Evolutionary conservation across 1,140 invertebrate genomes (phyloP), one percentile per base, ranked within the genome.

Genomic region (Rhagoletis pomonella): DNA sequence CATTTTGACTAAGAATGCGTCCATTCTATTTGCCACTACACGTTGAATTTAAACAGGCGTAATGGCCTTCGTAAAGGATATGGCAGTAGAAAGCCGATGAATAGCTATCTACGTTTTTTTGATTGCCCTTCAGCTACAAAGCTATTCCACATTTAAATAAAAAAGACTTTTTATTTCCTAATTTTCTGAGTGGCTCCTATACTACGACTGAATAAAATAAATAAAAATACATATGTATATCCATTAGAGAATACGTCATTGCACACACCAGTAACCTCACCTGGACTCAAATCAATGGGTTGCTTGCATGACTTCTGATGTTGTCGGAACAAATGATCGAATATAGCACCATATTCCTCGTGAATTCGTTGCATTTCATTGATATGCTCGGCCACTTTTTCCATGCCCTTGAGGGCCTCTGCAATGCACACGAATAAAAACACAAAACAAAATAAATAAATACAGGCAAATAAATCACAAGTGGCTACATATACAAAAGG

Each of bases 361-460:
- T 99, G 98, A 91, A 99, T 99, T 94, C 98, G 96, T 95, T 99
- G 98, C 98, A 99, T 99, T 94, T 99, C 98, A 94, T 99, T 99
- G 90, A 99, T 99, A 93, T 99, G 99, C 94, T 99, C 98, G n/a
- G 98, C 99, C 86, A 99, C 98, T 93, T 99, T 98, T 93, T 99
- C 98, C 98, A 99, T 99, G 88, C 97, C 97, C 92, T 97, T 97
- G 47, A 98, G 94, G 87, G 97, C 97, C 95, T 98, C 97, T 98
- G 95, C 39, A 65, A 0, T 39, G 42, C n/a, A 17, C 47, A 77
- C 5, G 44, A 5, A 77, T 39, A 81, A 29, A 17, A 29, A 29
- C 14, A 17, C 44, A 81, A 29, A 14, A 6, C 50, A 69, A 84
- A 39, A n/a, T 12, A 55, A 50, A 81, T 47, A 81, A 12, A 55